Conservation (phyloP, 35 echinoderm and acorn worm genomes). For the Eucidaris tribuloides region DNA sequence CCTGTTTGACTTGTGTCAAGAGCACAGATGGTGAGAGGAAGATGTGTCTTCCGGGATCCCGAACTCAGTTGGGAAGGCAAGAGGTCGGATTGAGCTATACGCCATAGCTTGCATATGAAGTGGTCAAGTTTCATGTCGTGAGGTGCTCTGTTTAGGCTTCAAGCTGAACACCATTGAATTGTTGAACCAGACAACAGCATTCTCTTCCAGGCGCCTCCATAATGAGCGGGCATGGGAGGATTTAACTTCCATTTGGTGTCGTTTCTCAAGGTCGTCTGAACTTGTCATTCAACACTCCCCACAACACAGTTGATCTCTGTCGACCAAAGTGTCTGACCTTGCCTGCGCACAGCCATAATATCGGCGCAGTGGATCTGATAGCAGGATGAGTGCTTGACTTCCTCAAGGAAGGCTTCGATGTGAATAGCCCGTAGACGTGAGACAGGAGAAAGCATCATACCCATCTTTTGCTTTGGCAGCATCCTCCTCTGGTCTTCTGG, state of each 20-base stretch:
- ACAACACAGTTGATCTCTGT: slow-evolving; percentile 44
- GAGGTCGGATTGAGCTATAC: slow-evolving; percentile 39
- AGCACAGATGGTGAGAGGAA: too few species aligned
- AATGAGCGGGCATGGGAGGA: slow-evolving; percentile 29
- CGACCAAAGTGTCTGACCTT: slow-evolving; percentile 26
- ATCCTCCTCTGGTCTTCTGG: slow-evolving; percentile 18
- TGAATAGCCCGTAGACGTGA: slow-evolving; percentile 44
- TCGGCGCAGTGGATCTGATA: slow-evolving; percentile 52
- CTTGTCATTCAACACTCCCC: slow-evolving; percentile 45
- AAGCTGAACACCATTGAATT: too few species aligned
- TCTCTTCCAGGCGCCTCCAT: slow-evolving; percentile 36
- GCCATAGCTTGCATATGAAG: slow-evolving; percentile 48
- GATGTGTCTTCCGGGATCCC: too few species aligned
- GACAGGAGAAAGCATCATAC: slow-evolving; percentile 53
- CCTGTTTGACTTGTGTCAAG: too few species aligned
- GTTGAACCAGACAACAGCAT: too few species aligned
- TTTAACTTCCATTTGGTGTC: slow-evolving; percentile 37
- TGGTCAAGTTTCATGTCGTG: slow-evolving; percentile 36
- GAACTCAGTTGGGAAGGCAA: slow-evolving; percentile 14
- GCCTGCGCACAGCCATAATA: slow-evolving; percentile 49
- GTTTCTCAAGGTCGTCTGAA: background rate
- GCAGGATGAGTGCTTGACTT: slow-evolving; percentile 44
- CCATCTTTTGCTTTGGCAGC: slow-evolving; percentile 39
- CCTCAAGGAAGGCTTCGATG: slow-evolving; percentile 68
- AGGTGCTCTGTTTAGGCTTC: too few species aligned